Evolutionary conservation across 2,888 invertebrate species (phyloP).

Genomic region (Ectemnius continuus): DNA sequence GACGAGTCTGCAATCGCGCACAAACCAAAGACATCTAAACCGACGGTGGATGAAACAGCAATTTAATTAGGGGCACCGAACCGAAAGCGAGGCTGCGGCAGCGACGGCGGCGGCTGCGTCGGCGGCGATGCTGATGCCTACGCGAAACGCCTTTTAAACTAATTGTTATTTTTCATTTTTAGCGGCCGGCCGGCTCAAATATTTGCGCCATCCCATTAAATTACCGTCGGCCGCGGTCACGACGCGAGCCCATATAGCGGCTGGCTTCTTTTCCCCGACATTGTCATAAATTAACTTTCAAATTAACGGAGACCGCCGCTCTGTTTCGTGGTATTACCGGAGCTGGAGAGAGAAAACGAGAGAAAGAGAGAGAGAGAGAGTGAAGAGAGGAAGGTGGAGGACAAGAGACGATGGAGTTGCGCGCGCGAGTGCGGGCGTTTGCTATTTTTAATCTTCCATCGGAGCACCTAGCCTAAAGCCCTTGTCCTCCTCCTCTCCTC

Average conservation of each 20-base stretch:
- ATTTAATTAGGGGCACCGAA: slow-evolving; percentile 8
- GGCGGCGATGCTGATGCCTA: neutral
- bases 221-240: slow-evolving; percentile 8
- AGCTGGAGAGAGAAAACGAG: neutral
- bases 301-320: slow-evolving; percentile 6
- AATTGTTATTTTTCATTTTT: slow-evolving; percentile 15
- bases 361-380: neutral
- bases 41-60: neutral
- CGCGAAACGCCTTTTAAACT: slow-evolving; percentile 6
- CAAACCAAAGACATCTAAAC: neutral
- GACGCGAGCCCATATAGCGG: neutral
- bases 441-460: slow-evolving; percentile 6
- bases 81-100: neutral
- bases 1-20: neutral
- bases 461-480: slow-evolving; percentile 6
- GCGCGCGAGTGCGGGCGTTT: neutral
- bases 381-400: no score
- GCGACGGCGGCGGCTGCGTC: neutral
- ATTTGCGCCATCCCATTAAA: slow-evolving; percentile 13
- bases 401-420: no score
- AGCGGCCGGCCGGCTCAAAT: slow-evolving; percentile 3
- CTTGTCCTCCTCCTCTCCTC: slow-evolving; percentile 5
- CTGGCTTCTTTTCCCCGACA: neutral
- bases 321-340: neutral
- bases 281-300: slow-evolving; percentile 12